Percentiles rank a stretch among this genome's conserved stretches.
These are phyloP conservation scores for Amblyopsis hoosieri DNA, from an alignment of 2,797 vertebrate species.

Conservation along the genomic window DNA sequence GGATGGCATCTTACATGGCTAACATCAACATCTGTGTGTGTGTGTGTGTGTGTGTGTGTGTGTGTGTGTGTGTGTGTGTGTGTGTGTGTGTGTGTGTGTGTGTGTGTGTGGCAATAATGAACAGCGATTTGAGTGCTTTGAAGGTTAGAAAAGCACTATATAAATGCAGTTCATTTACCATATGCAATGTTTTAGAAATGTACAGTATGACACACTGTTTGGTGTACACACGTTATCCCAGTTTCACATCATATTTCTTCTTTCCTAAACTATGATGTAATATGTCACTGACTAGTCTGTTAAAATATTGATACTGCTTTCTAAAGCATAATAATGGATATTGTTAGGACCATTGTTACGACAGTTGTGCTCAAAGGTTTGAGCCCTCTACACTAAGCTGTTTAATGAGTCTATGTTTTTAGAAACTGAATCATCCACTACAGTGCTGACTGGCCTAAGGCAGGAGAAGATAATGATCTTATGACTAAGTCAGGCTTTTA, in stretches of 20 bases:
- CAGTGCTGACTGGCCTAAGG: conserved; percentile 29
- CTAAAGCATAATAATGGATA: neutral
- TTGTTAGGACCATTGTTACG: neutral
- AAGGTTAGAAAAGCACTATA: too few species aligned
- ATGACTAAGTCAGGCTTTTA: conserved; percentile 68
- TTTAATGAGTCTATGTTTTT: conserved; percentile 40
- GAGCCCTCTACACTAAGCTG: conserved; percentile 23
- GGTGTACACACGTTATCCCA: too few species aligned
- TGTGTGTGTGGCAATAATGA: too few species aligned
- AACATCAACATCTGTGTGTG: too few species aligned
- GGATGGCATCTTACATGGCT: too few species aligned
- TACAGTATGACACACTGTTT: too few species aligned
- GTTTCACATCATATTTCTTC: neutral
- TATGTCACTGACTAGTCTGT: neutral
- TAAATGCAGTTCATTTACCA: too few species aligned
- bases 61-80: too few species aligned
- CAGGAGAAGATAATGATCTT: conserved; percentile 62
- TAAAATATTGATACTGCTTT: neutral
- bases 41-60: too few species aligned
- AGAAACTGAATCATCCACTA: conserved; percentile 50
- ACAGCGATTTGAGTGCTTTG: too few species aligned
- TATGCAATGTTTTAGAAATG: too few species aligned
- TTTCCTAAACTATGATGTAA: neutral
- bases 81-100: too few species aligned
- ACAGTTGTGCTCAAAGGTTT: conserved; percentile 14